Percentiles rank a stretch among this genome's conserved stretches.
Conservation (phyloP, 2,888 invertebrate species). For the Eledona agricola region DNA sequence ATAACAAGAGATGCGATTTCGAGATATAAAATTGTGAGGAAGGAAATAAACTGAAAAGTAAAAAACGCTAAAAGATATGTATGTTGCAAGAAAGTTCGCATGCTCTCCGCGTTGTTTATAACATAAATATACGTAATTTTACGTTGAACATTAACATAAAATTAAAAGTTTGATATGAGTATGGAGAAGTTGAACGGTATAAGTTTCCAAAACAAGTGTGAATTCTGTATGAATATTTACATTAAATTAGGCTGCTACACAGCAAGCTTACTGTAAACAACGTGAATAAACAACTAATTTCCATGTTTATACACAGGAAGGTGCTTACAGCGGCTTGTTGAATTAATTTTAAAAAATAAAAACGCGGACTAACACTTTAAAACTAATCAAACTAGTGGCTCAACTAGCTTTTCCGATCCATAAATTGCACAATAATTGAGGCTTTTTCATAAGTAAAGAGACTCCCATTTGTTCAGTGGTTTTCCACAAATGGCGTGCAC, state of each 20-base stretch:
- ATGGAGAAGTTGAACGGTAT: slow-evolving; percentile 36
- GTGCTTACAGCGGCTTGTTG: slow-evolving; percentile 31
- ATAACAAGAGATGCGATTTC: slow-evolving; percentile 26
- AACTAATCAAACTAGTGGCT: slow-evolving; percentile 16
- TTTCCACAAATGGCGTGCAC: slow-evolving; percentile 15
- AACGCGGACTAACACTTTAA: slow-evolving; percentile 11
- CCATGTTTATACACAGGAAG: slow-evolving; percentile 49
- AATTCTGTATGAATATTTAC: slow-evolving; percentile 53
- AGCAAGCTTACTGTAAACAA: slow-evolving; percentile 49
- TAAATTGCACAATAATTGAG: slow-evolving; percentile 15
- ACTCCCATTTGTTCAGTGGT: slow-evolving; percentile 13
- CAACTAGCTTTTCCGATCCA: slow-evolving; percentile 7
- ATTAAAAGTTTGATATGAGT: slow-evolving; percentile 33
- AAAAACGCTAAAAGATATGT: slow-evolving; percentile 4
- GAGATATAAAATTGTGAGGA: slow-evolving; percentile 18
- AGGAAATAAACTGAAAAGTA: slow-evolving; percentile 18
- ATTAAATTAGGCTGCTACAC: slow-evolving; percentile 47
- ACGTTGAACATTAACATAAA: slow-evolving; percentile 23
- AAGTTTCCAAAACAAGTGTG: slow-evolving; percentile 45
- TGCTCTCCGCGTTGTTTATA: neutral
- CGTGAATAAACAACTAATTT: slow-evolving; percentile 52
- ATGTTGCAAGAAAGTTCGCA: neutral
- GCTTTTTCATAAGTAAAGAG: slow-evolving; percentile 9
- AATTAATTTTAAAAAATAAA: slow-evolving; percentile 31
- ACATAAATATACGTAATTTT: neutral